Base-by-base conservation (phyloP, 2,888 invertebrate genomes). In the Smittia aterrima region DNA sequence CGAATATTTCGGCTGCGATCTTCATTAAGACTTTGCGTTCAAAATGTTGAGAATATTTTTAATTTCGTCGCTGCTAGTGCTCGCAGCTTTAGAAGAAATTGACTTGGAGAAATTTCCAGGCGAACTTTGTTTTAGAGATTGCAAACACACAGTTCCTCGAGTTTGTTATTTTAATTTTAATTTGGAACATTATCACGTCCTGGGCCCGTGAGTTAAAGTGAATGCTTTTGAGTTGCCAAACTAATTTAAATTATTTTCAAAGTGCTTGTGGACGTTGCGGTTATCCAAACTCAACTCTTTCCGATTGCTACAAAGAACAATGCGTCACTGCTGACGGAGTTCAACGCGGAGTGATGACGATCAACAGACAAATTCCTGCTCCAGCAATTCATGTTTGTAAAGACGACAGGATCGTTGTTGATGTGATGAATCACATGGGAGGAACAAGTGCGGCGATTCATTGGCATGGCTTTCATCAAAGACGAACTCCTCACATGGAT, bases 381-480 rank as follows among this genome's bases (percentile, higher is more conserved):
- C 85, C 86, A 0, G 75, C 81, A 7, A 84, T 86, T 62, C 82
- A 93, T 91, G 92, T 93, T 4, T 95, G 95, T 80, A 85, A 89
- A 79, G 89, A 91, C 18, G 95, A 95, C 80, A 85, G 87, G 32
- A 83, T 95, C 1, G 86, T 92, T 27, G 92, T 94, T 0, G 92
- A 93, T 79, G 90, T 94, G 7, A 86, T 87, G 73, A 95, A 95
- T 79, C 85, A 86, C 70, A 83, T 95, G 80, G 86, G 87, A 79
- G 89, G 90, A 0, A 91, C 92, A 79, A 89, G 89, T 1, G 91
- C 92, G 0, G 88, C 91, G 0, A 87, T 96, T 25, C 96, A 95
- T 79, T 95, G 95, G 95, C 95, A 95, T 79, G 95, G 95, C 0
- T 88, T 91, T 78, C 92, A 92, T 79, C 92, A 92, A 82, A 82